Percentiles rank a stretch among this genome's conserved stretches.
Conservation (phyloP, 2,113 vertebrate genomes). For the Tricholaema leucomelas region DNA sequence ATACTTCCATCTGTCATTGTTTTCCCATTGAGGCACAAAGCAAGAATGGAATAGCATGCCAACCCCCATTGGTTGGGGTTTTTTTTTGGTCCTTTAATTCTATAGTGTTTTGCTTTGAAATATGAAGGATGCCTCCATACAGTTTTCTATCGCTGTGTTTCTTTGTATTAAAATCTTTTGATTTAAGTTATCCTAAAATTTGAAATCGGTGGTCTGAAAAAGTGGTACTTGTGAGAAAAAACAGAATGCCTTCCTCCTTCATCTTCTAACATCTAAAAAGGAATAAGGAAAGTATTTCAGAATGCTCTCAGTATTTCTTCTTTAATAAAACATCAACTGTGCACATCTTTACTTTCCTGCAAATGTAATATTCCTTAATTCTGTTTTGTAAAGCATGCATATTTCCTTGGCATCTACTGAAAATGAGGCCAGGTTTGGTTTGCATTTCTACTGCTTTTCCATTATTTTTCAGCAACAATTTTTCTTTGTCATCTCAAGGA, state of each 20-base stretch:
- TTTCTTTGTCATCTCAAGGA: neutral
- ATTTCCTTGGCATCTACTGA: neutral
- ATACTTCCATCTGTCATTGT: constrained; percentile 77
- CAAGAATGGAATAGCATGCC: neutral
- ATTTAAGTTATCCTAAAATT: neutral
- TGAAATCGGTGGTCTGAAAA: neutral
- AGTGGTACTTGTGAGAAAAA: neutral
- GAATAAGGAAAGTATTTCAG: no score
- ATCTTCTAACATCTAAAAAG: neutral
- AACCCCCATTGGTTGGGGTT: neutral
- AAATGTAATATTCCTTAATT: neutral
- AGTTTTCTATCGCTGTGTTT: neutral
- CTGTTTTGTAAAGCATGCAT: neutral
- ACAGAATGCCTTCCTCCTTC: rapidly evolving
- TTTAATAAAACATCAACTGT: neutral
- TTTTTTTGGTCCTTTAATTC: constrained; percentile 26
- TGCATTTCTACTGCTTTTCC: neutral
- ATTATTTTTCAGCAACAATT: neutral
- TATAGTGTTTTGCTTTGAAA: constrained; percentile 26
- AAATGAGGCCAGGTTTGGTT: neutral
- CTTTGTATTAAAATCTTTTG: neutral
- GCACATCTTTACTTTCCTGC: neutral
- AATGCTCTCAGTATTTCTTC: neutral
- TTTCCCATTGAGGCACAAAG: constrained; percentile 36
- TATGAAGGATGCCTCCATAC: neutral